A percentile compares a stretch with the other conserved stretches of the same genome.
These are phyloP conservation scores for Papilio protenor DNA, from an alignment of 2,888 invertebrate species.

Conservation along the genomic window DNA sequence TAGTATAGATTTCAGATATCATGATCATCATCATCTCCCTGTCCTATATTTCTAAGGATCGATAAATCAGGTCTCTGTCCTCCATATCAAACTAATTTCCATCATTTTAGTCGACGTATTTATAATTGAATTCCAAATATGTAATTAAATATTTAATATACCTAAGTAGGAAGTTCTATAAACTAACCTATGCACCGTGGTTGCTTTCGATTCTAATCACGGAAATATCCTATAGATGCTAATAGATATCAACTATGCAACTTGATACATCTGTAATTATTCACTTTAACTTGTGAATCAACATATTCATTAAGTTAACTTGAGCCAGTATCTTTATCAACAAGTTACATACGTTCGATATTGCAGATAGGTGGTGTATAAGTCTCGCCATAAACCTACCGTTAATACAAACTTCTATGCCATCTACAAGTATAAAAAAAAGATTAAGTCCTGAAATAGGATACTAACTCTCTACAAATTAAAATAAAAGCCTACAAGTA, in stretches of 20 bases:
- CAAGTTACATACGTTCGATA: neutral
- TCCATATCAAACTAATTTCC: too few relatives aligned
- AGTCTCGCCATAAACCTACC: neutral
- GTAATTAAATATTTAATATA: neutral
- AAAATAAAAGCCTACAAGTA: neutral
- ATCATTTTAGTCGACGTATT: too few relatives aligned
- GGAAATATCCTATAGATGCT: conserved; percentile 3
- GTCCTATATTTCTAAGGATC: too few relatives aligned
- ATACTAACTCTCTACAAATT: neutral
- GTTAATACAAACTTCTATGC: too few relatives aligned
- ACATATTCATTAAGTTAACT: neutral
- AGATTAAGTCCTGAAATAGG: too few relatives aligned
- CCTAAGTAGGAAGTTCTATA: neutral
- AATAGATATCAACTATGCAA: conserved; percentile 10
- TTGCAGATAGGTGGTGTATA: neutral
- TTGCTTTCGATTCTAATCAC: neutral
- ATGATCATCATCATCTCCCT: too few relatives aligned
- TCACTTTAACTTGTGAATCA: neutral
- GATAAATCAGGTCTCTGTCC: too few relatives aligned
- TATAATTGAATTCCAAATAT: too few relatives aligned
- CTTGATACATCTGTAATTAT: conserved; percentile 8
- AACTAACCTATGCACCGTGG: neutral
- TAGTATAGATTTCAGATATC: too few relatives aligned
- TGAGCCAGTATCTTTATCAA: neutral
- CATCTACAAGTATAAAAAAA: too few relatives aligned